Evolutionary conservation across 2,113 vertebrate genomes (phyloP).

Genomic region (Calonectris borealis): DNA sequence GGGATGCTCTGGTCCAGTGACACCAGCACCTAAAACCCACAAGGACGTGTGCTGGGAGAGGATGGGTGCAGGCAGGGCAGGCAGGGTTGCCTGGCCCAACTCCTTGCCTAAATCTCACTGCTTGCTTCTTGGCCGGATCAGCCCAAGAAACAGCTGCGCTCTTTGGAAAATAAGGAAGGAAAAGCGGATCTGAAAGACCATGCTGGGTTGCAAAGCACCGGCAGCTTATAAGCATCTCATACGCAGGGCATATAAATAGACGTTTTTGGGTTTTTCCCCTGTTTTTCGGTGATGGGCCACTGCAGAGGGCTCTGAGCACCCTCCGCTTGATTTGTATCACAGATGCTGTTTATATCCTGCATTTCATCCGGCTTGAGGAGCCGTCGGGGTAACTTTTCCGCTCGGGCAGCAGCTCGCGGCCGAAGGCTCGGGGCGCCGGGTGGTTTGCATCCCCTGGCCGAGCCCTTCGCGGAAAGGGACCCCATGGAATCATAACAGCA

Average conservation of each 20-base stretch:
- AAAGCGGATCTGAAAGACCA: neutral
- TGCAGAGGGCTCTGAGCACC: neutral
- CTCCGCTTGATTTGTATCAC: accelerated
- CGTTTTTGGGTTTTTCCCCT: accelerated
- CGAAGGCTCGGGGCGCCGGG: accelerated
- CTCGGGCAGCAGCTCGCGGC: neutral
- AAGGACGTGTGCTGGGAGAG: accelerated
- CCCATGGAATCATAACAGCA: accelerated
- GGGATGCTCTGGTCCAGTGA: accelerated
- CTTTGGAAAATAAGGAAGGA: neutral
- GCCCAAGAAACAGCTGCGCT: neutral
- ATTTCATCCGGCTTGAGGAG: accelerated
- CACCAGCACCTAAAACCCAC: accelerated
- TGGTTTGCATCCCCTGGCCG: accelerated
- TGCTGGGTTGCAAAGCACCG: accelerated
- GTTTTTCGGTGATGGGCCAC: accelerated
- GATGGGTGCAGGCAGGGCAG: neutral
- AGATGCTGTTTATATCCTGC: neutral
- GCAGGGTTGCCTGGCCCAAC: neutral
- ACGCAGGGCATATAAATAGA: accelerated
- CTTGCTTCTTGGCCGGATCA: accelerated
- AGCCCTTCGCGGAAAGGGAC: neutral
- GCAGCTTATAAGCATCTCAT: accelerated
- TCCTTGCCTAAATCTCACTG: neutral
- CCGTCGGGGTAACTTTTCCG: neutral